Conservation (phyloP, 2,888 invertebrate species). For the Noctua fimbriata region DNA sequence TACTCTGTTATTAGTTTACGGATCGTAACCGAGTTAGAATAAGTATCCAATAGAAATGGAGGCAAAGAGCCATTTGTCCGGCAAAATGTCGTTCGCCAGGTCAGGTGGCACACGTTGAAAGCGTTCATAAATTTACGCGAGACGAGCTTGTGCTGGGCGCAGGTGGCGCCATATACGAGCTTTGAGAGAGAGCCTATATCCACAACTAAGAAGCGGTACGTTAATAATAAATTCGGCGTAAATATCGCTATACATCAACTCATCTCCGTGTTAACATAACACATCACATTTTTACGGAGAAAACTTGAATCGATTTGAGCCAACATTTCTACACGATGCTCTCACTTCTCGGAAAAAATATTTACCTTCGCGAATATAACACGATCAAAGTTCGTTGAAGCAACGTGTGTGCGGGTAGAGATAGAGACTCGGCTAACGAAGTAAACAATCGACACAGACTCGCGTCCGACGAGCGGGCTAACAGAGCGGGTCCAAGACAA, state of each 20-base stretch:
- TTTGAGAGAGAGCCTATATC: slow-evolving; percentile 76
- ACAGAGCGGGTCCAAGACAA: slow-evolving; percentile 81
- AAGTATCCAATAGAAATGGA: slow-evolving; percentile 84
- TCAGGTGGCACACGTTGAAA: slow-evolving; percentile 89
- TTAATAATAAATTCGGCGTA: slow-evolving; percentile 69
- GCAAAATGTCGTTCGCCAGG: slow-evolving; percentile 85
- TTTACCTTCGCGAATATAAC: slow-evolving; percentile 71
- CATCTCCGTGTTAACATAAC: slow-evolving; percentile 43
- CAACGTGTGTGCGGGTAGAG: slow-evolving; percentile 79
- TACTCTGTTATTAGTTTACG: slow-evolving; percentile 41
- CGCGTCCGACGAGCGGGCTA: slow-evolving; percentile 80
- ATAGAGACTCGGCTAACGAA: slow-evolving; percentile 86
- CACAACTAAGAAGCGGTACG: slow-evolving; percentile 72
- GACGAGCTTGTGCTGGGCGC: slow-evolving; percentile 82
- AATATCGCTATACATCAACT: slow-evolving; percentile 52
- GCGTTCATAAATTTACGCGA: slow-evolving; percentile 88
- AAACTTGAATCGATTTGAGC: slow-evolving; percentile 43
- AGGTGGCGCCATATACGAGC: slow-evolving; percentile 82
- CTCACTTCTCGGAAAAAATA: slow-evolving; percentile 65
- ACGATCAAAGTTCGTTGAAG: slow-evolving; percentile 80
- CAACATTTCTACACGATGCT: slow-evolving; percentile 44
- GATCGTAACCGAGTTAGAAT: slow-evolving; percentile 68
- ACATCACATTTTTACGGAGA: slow-evolving; percentile 35
- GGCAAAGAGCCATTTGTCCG: slow-evolving; percentile 84
- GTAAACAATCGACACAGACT: slow-evolving; percentile 87